Percentiles rank a stretch among this genome's conserved stretches.
These are phyloP conservation scores for Lissocephala sabroskyi DNA, from an alignment of 2,888 invertebrate genomes.

Conservation along the genomic window DNA sequence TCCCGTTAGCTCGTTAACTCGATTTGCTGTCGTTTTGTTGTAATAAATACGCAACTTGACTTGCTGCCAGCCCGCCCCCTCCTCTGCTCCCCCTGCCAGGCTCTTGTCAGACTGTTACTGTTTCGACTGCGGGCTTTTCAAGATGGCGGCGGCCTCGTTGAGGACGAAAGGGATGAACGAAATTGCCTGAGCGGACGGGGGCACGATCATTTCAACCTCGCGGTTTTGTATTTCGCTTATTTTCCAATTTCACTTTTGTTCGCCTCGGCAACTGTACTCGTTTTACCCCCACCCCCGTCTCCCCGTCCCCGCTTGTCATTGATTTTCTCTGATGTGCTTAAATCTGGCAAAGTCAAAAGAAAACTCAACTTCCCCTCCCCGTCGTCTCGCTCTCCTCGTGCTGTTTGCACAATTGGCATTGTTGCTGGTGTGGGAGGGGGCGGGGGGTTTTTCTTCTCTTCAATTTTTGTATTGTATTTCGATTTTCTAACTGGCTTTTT, in stretches of 20 bases:
- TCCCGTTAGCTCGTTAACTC: conserved; percentile 58
- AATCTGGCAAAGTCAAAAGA: conserved; percentile 50
- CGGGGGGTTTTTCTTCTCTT: conserved; percentile 1
- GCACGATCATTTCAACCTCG: too few species aligned
- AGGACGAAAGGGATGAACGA: too few species aligned
- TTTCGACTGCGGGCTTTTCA: too few species aligned
- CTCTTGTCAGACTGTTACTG: too few species aligned
- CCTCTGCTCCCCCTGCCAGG: neutral
- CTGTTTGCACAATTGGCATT: too few species aligned
- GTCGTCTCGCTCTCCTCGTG: too few species aligned
- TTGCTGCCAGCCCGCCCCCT: conserved; percentile 12
- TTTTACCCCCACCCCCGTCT: too few species aligned
- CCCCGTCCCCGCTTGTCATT: conserved; percentile 30
- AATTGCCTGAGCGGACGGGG: too few species aligned
- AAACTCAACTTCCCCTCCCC: too few species aligned
- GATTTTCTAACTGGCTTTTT: conserved; percentile 11
- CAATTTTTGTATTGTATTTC: conserved; percentile 26
- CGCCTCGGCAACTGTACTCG: neutral
- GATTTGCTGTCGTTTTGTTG: conserved; percentile 35
- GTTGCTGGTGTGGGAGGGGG: too few species aligned
- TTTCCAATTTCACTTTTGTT: conserved; percentile 62
- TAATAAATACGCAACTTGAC: conserved; percentile 5
- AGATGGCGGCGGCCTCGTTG: conserved; percentile 1
- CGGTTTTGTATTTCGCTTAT: conserved; percentile 68
- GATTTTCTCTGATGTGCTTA: conserved; percentile 53